phyloP scores from a whole-genome alignment of 2,797 vertebrate genomes.

The Morus bassanus region DNA sequence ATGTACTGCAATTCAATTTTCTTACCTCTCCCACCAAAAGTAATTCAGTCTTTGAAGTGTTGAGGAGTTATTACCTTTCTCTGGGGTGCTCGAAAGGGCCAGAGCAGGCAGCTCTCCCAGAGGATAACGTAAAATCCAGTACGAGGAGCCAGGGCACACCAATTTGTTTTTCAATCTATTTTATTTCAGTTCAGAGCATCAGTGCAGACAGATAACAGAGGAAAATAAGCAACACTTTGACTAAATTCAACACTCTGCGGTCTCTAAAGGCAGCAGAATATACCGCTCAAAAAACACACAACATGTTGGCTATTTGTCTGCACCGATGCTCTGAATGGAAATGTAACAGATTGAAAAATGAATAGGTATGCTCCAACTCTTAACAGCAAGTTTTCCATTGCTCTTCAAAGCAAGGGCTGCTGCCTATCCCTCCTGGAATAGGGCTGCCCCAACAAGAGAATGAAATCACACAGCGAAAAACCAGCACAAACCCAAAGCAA shows the following conservation, averaged over 20 bases:
- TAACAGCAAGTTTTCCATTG: constrained; percentile 15
- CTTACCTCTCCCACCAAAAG: constrained; percentile 46
- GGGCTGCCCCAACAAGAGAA: constrained; percentile 6
- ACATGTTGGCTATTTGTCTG: neutral
- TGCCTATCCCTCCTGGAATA: constrained; percentile 11
- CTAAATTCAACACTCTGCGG: constrained; percentile 9
- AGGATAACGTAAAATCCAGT: constrained; percentile 50
- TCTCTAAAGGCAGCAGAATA: constrained; percentile 48
- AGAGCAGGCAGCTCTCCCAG: neutral
- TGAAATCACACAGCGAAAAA: constrained; percentile 11
- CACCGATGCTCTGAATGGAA: constrained; percentile 51
- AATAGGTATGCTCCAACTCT: constrained; percentile 36
- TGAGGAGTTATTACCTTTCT: constrained; percentile 42
- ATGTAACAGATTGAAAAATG: constrained; percentile 51
- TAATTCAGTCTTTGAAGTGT: constrained; percentile 46
- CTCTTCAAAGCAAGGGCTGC: constrained; percentile 20
- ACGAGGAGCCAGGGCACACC: constrained; percentile 35
- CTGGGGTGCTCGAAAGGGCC: constrained; percentile 11
- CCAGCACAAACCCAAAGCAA: constrained; percentile 36
- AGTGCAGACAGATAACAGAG: constrained; percentile 48
- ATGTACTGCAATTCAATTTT: constrained; percentile 60
- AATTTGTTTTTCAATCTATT: constrained; percentile 77
- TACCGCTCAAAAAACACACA: neutral
- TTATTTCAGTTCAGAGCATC: constrained; percentile 71
- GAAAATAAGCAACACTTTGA: constrained; percentile 66